Percentiles rank a stretch among this genome's conserved stretches.
Evolutionary conservation across 2,113 vertebrate genomes (phyloP).

Genomic region (Microtus montanus): DNA sequence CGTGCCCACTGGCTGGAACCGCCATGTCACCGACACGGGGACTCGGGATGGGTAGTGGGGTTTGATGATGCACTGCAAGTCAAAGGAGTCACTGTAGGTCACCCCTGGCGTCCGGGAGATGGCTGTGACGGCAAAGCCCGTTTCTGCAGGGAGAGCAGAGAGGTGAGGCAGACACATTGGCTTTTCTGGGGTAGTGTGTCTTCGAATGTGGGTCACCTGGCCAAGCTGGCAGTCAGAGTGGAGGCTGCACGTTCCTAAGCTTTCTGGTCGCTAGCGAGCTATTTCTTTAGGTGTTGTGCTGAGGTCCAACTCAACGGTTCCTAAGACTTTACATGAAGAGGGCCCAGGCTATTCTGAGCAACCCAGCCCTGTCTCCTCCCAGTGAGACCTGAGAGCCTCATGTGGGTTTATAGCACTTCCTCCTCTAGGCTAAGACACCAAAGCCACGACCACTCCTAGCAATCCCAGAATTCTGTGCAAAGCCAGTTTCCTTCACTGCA

Average conservation of each 20-base stretch:
- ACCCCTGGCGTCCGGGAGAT: slow-evolving; percentile 95
- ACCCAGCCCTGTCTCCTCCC: not conserved
- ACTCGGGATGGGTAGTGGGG: slow-evolving; percentile 93
- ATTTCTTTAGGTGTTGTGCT: not conserved
- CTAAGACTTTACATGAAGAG: not conserved
- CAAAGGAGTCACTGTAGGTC: slow-evolving; percentile 94
- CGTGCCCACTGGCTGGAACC: slow-evolving; percentile 91
- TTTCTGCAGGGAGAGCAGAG: slow-evolving; percentile 85
- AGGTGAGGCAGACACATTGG: not conserved
- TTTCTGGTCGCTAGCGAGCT: not conserved
- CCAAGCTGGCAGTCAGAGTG: not conserved
- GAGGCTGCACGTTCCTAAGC: not conserved
- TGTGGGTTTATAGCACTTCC: too few species aligned
- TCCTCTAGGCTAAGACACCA: not conserved
- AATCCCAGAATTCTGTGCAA: not conserved
- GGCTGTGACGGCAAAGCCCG: slow-evolving; percentile 94
- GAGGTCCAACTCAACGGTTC: not conserved
- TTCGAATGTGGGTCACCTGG: accelerated
- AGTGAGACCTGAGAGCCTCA: not conserved
- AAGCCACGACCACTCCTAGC: not conserved
- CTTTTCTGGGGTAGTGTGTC: not conserved
- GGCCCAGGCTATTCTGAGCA: accelerated
- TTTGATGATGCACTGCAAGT: slow-evolving; percentile 97
- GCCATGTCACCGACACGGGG: slow-evolving; percentile 94
- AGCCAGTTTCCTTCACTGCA: not conserved